phyloP scores from a whole-genome alignment of 2,797 vertebrate genomes.

The Pipistrellus pipistrellus region DNA sequence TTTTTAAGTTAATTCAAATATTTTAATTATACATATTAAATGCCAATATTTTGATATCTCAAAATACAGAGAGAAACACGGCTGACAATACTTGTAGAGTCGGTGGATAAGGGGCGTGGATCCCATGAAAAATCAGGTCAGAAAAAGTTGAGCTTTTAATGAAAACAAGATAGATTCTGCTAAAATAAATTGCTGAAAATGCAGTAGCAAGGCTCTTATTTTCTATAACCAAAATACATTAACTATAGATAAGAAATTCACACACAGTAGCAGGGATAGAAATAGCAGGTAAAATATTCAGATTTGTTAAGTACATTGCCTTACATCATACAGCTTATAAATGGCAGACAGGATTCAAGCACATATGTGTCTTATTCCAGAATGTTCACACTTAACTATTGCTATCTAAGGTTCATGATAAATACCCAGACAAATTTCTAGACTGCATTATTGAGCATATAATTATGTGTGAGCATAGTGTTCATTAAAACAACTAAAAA shows the following conservation, averaged over 20 bases:
- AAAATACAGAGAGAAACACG: background rate
- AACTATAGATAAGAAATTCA: background rate
- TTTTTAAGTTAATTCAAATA: background rate
- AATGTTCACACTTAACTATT: conserved; percentile 4
- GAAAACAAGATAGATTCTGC: background rate
- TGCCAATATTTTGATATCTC: background rate
- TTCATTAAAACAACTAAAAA: conserved; percentile 4
- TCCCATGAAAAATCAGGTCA: background rate
- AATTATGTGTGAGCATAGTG: background rate
- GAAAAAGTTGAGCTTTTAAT: background rate
- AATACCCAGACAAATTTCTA: background rate
- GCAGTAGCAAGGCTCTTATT: background rate
- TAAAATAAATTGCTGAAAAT: background rate
- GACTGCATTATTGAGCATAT: background rate
- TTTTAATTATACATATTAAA: background rate
- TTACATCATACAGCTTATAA: background rate
- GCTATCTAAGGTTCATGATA: background rate
- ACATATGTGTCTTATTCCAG: background rate
- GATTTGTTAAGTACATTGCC: background rate
- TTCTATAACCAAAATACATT: background rate
- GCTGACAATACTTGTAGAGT: background rate
- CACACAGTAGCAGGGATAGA: background rate
- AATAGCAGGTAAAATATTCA: background rate
- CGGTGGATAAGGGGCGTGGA: background rate
- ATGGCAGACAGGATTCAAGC: background rate